Evolutionary conservation across 2,888 invertebrate species (phyloP), one percentile per base, ranked within the genome.

Genomic region (Malthinus flaveolus): DNA sequence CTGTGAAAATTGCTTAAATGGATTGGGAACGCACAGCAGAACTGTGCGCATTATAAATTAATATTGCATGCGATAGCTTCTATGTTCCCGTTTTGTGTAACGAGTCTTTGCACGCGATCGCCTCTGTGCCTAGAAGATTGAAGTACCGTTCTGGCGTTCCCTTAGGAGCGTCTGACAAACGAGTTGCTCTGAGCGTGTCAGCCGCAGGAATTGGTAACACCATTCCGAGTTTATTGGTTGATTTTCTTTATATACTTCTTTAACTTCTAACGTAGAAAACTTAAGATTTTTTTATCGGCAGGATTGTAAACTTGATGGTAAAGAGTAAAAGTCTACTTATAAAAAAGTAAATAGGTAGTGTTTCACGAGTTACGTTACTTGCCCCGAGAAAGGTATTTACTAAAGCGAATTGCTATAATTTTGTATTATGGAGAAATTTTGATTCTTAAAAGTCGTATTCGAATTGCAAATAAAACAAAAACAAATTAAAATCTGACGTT

Each of bases 81-180:
- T 49, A 49, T 53, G 54, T 47, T 59, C 54, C 53, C 59, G 54
- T 54, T 59, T 42, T 59, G 54, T 59, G 49, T 48, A 59, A 59
- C 54, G 53, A 59, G 53, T 49, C 53, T 42, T 50, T 46, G 54
- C 54, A 58, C 53, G 59, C 59, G 54, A 59, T 59, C 54, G 54
- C 54, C 59, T 59, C 50, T 59, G 54, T 46, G 52, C 52, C 58
- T 23, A 50, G 53, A 42, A 58, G 59, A 55, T 54, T 54, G 54
- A 49, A 50, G 56, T 49, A 49, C 49, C 49, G 36, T 42, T 36
- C 44, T 45, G 39, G 45, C 44, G 42, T 37, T 54, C 59, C 54
- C 50, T 32, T 10, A 54, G 53, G 58, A 59, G 52, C 46, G 49
- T 39, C 58, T 59, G 52, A 59, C 58, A 59, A 59, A 59, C 53